phyloP scores from a whole-genome alignment of 2,888 invertebrate genomes.

The Thyatira batis region DNA sequence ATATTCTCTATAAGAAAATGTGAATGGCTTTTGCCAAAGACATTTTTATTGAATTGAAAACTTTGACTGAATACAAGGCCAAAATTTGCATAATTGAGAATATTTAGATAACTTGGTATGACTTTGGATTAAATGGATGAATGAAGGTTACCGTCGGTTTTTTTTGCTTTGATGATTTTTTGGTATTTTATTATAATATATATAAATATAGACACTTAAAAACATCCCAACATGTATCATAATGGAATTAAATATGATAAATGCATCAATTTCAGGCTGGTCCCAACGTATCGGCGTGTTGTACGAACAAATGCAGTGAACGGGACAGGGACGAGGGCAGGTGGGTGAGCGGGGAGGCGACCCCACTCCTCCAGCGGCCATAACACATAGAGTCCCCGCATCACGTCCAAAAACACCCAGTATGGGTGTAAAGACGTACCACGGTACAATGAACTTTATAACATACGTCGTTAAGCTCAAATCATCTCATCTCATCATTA shows the following conservation, averaged over 20 bases:
- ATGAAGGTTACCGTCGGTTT: no score
- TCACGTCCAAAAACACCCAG: slow-evolving; percentile 40
- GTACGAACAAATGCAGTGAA: slow-evolving; percentile 68
- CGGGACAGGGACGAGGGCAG: slow-evolving; percentile 37
- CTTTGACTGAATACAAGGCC: no score
- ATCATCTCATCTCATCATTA: not conserved
- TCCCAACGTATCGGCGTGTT: slow-evolving; percentile 59
- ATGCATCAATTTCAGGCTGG: slow-evolving; percentile 44
- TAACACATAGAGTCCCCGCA: slow-evolving; percentile 58
- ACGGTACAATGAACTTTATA: slow-evolving; percentile 2
- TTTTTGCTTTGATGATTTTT: no score
- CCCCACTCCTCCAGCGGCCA: slow-evolving; percentile 67
- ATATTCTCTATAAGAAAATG: no score
- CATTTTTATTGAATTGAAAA: no score
- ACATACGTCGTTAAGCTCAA: not conserved
- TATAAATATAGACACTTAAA: not conserved
- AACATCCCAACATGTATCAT: no score
- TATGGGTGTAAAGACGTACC: slow-evolving; percentile 57
- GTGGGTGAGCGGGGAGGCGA: slow-evolving; percentile 61
- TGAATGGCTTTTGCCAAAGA: no score
- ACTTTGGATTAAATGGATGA: no score
- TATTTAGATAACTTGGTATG: no score
- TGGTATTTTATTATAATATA: no score
- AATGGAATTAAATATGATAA: not conserved
- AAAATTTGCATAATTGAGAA: no score